These are phyloP conservation scores for Phyllotis vaccarum DNA, from an alignment of 2,797 vertebrate genomes.

Conservation along the genomic window DNA sequence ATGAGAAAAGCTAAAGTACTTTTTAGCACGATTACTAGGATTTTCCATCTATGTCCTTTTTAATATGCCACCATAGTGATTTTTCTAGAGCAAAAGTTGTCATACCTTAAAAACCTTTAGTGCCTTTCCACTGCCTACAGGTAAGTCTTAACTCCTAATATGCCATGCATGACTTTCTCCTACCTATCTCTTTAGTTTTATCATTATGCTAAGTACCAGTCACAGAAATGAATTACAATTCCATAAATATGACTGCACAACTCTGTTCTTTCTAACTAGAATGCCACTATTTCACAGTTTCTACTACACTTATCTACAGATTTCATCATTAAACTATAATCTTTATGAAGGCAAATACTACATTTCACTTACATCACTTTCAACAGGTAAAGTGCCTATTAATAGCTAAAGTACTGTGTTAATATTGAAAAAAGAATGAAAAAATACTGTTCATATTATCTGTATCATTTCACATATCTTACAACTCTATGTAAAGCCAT, in stretches of 20 bases:
- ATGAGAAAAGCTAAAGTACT: constrained; percentile 4
- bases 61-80: not conserved
- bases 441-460: constrained; percentile 35
- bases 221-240: constrained; percentile 8
- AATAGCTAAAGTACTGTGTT: constrained; percentile 46
- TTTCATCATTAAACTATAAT: constrained; percentile 42
- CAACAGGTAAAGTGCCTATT: constrained; percentile 18
- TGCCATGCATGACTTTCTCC: not conserved
- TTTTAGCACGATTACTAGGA: constrained; percentile 52
- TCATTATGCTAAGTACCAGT: not conserved
- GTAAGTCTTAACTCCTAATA: not conserved
- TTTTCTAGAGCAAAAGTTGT: constrained; percentile 68
- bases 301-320: constrained; percentile 25
- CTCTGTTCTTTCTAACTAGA: constrained; percentile 27
- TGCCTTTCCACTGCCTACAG: not conserved
- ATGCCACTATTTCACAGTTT: not conserved
- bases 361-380: constrained; percentile 48
- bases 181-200: constrained; percentile 25
- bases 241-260: not conserved
- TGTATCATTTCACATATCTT: constrained; percentile 43
- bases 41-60: not conserved
- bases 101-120: constrained; percentile 39
- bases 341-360: constrained; percentile 29
- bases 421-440: constrained; percentile 60
- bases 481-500: constrained; percentile 36